These are phyloP conservation scores for Crenichthys baileyi DNA, from an alignment of 2,797 vertebrate genomes.

Conservation along the genomic window DNA sequence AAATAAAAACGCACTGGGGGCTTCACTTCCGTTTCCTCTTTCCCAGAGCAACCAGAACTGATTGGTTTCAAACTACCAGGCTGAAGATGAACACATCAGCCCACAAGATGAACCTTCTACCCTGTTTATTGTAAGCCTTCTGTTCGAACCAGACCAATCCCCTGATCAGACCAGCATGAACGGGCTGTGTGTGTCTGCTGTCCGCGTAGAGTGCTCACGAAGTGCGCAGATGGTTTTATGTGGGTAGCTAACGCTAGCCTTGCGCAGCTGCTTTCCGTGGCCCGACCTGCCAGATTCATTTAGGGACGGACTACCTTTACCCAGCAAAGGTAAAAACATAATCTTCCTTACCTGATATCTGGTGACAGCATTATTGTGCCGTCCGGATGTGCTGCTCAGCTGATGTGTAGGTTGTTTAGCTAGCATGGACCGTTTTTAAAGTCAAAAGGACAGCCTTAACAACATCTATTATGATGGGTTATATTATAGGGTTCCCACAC, in stretches of 20 bases:
- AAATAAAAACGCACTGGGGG: neutral
- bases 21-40: slow-evolving; percentile 61
- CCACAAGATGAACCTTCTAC: neutral
- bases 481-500: too few species aligned
- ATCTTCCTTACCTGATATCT: neutral
- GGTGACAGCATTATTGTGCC: neutral
- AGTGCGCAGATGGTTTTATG: slow-evolving; percentile 49
- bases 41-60: slow-evolving; percentile 32
- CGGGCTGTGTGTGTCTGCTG: slow-evolving; percentile 18
- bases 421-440: neutral
- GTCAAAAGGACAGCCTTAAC: neutral
- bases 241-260: slow-evolving; percentile 62
- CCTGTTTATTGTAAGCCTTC: neutral
- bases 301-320: slow-evolving; percentile 10
- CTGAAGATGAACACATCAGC: slow-evolving; percentile 13
- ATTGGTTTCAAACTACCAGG: slow-evolving; percentile 3
- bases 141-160: neutral
- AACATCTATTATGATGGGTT: neutral
- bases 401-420: neutral
- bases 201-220: slow-evolving; percentile 24
- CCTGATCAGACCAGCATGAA: slow-evolving; percentile 35
- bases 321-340: slow-evolving; percentile 6
- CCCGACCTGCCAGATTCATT: slow-evolving; percentile 23
- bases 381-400: neutral
- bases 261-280: slow-evolving; percentile 30